Evolutionary conservation across 2,888 invertebrate genomes (phyloP).

Genomic region (Petrolisthes manimaculis): DNA sequence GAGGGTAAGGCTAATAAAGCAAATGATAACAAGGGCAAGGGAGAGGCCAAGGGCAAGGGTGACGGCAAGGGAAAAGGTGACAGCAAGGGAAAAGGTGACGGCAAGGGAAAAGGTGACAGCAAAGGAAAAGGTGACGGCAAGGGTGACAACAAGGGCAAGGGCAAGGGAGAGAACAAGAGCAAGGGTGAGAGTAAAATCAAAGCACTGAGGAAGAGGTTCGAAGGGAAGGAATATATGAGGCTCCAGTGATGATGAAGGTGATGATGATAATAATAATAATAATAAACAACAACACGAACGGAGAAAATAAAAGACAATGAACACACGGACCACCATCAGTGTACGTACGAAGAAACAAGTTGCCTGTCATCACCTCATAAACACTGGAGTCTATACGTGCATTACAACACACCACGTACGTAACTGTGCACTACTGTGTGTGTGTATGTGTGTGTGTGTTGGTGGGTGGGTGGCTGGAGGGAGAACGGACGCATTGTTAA

Average conservation of each 20-base stretch:
- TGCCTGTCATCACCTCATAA: too few relatives aligned
- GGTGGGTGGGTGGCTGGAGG: too few relatives aligned
- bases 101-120: background rate
- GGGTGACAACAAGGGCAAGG: slow-evolving; percentile 18
- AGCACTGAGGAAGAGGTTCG: slow-evolving; percentile 55
- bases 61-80: background rate
- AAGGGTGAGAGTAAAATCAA: slow-evolving; percentile 54
- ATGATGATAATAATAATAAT: background rate
- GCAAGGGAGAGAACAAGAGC: slow-evolving; percentile 31
- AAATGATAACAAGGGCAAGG: slow-evolving; percentile 12
- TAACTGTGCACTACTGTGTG: too few relatives aligned
- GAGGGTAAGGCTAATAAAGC: slow-evolving; percentile 45
- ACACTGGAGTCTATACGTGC: too few relatives aligned
- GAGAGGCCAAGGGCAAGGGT: background rate
- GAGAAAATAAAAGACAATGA: too few relatives aligned
- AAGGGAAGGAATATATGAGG: slow-evolving; percentile 56
- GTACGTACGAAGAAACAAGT: too few relatives aligned
- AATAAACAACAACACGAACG: background rate
- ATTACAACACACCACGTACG: too few relatives aligned
- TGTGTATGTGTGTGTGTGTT: too few relatives aligned
- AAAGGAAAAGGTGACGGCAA: background rate
- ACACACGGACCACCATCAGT: too few relatives aligned
- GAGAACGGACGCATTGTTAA: too few relatives aligned
- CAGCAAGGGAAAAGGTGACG: background rate
- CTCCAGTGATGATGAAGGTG: slow-evolving; percentile 33